Evolutionary conservation across 2,113 vertebrate genomes (phyloP).

Genomic region (Podarcis cretensis): DNA sequence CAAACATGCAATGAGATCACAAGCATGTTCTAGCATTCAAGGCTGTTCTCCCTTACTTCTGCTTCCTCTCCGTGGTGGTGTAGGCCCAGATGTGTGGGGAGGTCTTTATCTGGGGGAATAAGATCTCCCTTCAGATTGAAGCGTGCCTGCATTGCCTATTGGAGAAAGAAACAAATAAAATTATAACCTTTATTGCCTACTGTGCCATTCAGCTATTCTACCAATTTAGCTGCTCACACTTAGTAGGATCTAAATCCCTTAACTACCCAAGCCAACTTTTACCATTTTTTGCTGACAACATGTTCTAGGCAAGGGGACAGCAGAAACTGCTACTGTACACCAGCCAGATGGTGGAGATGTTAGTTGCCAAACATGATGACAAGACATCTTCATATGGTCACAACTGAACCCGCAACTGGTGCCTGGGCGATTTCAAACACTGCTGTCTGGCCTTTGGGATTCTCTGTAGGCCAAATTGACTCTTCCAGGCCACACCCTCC

Average conservation of each 20-base stretch:
- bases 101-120: conserved; percentile 85
- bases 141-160: conserved; percentile 93
- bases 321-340: no score
- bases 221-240: not conserved
- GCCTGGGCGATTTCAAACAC: no score
- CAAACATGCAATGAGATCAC: not conserved
- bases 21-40: not conserved
- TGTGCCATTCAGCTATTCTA: not conserved
- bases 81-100: conserved; percentile 93
- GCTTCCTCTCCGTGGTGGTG: conserved; percentile 98
- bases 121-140: conserved; percentile 91
- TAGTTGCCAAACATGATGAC: no score
- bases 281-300: not conserved
- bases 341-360: no score
- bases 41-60: conserved; percentile 79
- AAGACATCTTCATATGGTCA: no score
- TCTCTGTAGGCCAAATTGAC: no score
- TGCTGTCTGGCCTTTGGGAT: no score
- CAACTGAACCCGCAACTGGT: no score
- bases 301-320: not conserved
- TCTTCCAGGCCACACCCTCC: no score
- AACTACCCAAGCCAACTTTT: not conserved
- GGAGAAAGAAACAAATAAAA: conserved; percentile 28
- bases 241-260: not conserved
- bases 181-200: not conserved